Evolutionary conservation across 2,888 invertebrate genomes (phyloP), one percentile per base, ranked within the genome.

Genomic region (Meliscaeva auricollis): DNA sequence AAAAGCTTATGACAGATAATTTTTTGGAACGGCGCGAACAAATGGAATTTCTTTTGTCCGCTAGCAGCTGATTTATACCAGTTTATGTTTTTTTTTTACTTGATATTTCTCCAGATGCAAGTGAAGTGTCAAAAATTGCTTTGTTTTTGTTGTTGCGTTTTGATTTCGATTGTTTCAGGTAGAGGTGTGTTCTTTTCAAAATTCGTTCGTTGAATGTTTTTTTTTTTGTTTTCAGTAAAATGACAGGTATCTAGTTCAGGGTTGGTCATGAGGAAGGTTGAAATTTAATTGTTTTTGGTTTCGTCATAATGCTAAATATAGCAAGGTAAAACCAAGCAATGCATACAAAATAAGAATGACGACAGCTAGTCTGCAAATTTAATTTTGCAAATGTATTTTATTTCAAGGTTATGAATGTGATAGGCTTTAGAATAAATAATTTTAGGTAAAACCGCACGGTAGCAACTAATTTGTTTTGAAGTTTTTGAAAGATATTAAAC

Each of bases 21-120:
- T 17, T 20, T 69, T 48, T 81, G 75, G 75, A 81, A 75, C 80
- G 44, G 22, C 30, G 15, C 7, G 46, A 41, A 50, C 9, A 9
- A 17, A 0, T 35, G 56, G 30, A 38, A 44, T n/a, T 11, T 44
- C 35, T 20, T n/a, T 11, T 44, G 26, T 20, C 41, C 41, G 30
- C 15, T 17, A 72, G 4, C 75, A 76, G 69, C 81, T 76, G 81
- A 44, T 81, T 66, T 70, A 20, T 17, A 69, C 38, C 22, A 66
- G 15, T 50, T 11, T 38, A 20, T 32, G 1, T 17, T 56, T n/a
- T 30, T 17, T 68, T 50, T 13, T 38, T 38, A 9, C 11, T 0
- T 38, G 38, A 38, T 4, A 46, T 20, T 64, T 66, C 15, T 66
- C 66, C 66, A 66, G 66, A 0, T 13, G 3, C 6, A 15, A 22